Percentiles rank a stretch among this genome's conserved stretches.
Conservation (phyloP, 2,888 invertebrate species). For the Diaperis boleti region DNA sequence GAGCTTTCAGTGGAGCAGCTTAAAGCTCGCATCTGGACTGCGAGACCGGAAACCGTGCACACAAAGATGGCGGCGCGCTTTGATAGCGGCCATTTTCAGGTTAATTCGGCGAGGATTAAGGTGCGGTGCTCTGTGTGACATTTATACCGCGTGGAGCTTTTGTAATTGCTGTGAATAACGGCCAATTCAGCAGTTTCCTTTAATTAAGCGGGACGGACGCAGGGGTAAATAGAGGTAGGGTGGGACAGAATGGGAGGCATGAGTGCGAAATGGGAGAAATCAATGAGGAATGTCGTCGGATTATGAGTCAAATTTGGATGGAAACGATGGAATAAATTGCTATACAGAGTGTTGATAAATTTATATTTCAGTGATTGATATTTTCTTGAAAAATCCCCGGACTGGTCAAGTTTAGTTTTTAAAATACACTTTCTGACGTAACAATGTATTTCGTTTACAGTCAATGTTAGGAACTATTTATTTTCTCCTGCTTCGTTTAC, state of each 20-base stretch:
- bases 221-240: no score
- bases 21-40: slow-evolving; percentile 12
- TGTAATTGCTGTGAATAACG: slow-evolving; percentile 50
- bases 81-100: slow-evolving; percentile 49
- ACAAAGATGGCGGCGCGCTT: slow-evolving; percentile 50
- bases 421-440: no score
- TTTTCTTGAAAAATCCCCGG: no score
- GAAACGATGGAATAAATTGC: no score
- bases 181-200: slow-evolving; percentile 52
- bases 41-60: slow-evolving; percentile 38
- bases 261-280: no score
- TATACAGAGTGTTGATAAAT: no score
- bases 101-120: slow-evolving; percentile 43
- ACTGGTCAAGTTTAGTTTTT: no score
- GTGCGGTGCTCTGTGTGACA: slow-evolving; percentile 47
- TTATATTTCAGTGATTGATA: no score
- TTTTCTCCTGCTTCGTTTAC: no score
- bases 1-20: no score
- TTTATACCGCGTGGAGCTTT: slow-evolving; percentile 45
- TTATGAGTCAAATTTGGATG: not conserved
- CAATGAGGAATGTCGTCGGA: not conserved
- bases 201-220: slow-evolving; percentile 44
- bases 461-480: no score
- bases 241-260: not conserved
- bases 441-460: no score